Evolutionary conservation across 2,888 invertebrate genomes (phyloP).

Genomic region (Matsumyia berberina): DNA sequence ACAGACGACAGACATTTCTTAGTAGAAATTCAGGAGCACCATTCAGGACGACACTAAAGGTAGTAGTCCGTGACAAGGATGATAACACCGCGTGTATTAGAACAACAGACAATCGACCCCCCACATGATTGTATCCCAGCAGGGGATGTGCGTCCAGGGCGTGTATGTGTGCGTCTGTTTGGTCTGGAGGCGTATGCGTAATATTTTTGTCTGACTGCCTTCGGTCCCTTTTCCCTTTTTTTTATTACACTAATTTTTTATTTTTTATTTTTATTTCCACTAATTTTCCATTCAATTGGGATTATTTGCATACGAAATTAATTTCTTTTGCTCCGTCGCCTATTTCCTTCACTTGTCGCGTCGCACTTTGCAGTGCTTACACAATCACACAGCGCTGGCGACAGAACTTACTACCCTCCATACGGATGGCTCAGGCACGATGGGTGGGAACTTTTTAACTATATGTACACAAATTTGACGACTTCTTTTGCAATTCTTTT

Average conservation of each 20-base stretch:
- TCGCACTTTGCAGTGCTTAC: constrained; percentile 61
- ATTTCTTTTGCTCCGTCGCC: constrained; percentile 33
- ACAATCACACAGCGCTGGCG: constrained; percentile 53
- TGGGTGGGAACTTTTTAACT: constrained; percentile 41
- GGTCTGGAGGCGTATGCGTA: constrained; percentile 69
- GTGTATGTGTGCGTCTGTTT: constrained; percentile 32
- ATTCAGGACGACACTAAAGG: constrained; percentile 39
- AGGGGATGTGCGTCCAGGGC: background rate
- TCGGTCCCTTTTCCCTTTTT: constrained; percentile 7
- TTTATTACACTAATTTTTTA: background rate
- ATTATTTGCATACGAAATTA: constrained; percentile 63
- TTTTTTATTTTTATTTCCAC: constrained; percentile 36
- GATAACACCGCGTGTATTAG: constrained; percentile 38
- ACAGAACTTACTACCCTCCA: constrained; percentile 38
- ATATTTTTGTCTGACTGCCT: constrained; percentile 54
- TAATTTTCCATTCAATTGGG: constrained; percentile 58
- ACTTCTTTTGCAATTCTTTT: constrained; percentile 21
- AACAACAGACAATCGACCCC: constrained; percentile 15
- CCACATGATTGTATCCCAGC: constrained; percentile 24
- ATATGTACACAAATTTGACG: constrained; percentile 47
- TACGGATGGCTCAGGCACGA: constrained; percentile 35
- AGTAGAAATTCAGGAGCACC: constrained; percentile 37
- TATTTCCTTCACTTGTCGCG: constrained; percentile 20
- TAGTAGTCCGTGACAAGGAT: constrained; percentile 30
- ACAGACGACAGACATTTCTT: constrained; percentile 51